A percentile compares a stretch with the other conserved stretches of the same genome.
These are phyloP conservation scores for Oscheius myriophilus DNA, from an alignment of 2,888 invertebrate genomes.

Conservation along the genomic window DNA sequence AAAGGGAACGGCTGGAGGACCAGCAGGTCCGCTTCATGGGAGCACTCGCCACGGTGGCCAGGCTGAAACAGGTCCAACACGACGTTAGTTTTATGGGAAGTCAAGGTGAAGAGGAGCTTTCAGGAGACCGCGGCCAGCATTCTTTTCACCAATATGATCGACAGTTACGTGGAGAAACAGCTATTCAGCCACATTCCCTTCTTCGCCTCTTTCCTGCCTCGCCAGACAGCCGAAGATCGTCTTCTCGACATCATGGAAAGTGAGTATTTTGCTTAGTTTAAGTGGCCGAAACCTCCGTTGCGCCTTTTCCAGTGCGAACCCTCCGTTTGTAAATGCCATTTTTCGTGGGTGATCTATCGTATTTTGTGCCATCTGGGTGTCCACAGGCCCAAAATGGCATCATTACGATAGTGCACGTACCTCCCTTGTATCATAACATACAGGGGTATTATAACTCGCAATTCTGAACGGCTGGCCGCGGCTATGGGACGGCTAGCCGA, in stretches of 20 bases:
- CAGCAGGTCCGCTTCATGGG: constrained; percentile 20
- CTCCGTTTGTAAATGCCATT: too few relatives aligned
- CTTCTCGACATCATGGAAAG: constrained; percentile 26
- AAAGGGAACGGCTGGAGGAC: neutral
- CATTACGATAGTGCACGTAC: too few relatives aligned
- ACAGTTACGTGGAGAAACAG: neutral
- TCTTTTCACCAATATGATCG: constrained; percentile 10
- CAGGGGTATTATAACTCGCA: too few relatives aligned
- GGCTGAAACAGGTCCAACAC: constrained; percentile 14
- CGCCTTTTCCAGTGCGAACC: too few relatives aligned
- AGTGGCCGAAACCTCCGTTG: too few relatives aligned
- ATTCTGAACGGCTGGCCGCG: too few relatives aligned
- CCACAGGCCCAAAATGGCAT: too few relatives aligned
- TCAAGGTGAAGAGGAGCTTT: neutral
- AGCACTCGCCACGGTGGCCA: constrained; percentile 11
- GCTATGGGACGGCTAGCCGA: too few relatives aligned
- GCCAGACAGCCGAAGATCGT: constrained; percentile 12
- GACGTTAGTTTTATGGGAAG: constrained; percentile 16
- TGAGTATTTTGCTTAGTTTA: too few relatives aligned
- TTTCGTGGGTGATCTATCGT: too few relatives aligned
- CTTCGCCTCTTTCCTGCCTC: constrained; percentile 25
- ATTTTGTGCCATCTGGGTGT: too few relatives aligned
- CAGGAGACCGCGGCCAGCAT: constrained; percentile 1
- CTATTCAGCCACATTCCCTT: constrained; percentile 21
- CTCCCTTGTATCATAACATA: too few relatives aligned